phyloP scores from a whole-genome alignment of 2,888 invertebrate species.

The Drosophila limbata region DNA sequence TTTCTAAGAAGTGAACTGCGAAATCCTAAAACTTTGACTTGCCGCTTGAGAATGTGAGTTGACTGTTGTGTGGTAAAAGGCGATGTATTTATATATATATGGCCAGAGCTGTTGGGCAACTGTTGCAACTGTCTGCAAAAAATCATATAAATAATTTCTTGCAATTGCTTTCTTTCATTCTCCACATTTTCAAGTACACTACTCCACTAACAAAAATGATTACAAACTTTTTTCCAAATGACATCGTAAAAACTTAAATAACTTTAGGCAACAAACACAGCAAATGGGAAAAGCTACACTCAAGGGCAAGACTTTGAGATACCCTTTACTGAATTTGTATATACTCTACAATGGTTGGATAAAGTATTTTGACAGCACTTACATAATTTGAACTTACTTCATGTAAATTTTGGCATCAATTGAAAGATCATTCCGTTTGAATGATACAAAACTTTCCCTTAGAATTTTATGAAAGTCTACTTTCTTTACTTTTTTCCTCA shows the following conservation, averaged over 20 bases:
- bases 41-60: conserved; percentile 19
- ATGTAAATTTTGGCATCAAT: no score
- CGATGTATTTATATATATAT: conserved; percentile 49
- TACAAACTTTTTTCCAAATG: conserved; percentile 75
- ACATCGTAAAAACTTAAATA: conserved; percentile 78
- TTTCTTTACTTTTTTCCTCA: no score
- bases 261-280: conserved; percentile 46
- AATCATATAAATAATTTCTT: conserved; percentile 70
- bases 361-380: no score
- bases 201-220: conserved; percentile 70
- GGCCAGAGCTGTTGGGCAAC: conserved; percentile 12
- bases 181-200: conserved; percentile 55
- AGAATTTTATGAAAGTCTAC: no score
- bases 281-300: background rate
- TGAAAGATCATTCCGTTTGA: no score
- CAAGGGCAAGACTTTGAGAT: background rate
- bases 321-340: background rate
- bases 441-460: no score
- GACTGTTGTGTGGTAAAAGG: conserved; percentile 13
- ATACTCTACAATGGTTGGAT: no score
- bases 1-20: conserved; percentile 27
- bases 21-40: conserved; percentile 42
- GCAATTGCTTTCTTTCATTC: conserved; percentile 40
- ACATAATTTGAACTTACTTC: no score
- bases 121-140: conserved; percentile 49